Evolutionary conservation across 2,797 vertebrate species (phyloP), one percentile per base, ranked within the genome.

Genomic region (Pangasius sanitwongsei): DNA sequence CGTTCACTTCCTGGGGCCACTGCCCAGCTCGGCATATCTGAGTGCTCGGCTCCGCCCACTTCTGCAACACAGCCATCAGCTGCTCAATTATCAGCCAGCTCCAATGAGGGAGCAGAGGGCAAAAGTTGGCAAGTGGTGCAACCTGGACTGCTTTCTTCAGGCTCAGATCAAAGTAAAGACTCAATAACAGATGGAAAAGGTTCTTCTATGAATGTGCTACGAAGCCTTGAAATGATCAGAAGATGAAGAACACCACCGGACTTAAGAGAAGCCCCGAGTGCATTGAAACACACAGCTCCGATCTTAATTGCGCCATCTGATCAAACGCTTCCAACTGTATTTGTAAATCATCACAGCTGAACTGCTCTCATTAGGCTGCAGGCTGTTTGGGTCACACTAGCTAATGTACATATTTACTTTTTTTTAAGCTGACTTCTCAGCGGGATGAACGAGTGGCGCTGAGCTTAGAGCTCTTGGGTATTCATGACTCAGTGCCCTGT

Each of bases 171-270:
- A 77, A 61, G 94, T 89, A 91, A 96, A 88, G 20, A 95, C 95
- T 93, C 91, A 93, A 94, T 93, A 95, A 94, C 95, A 96, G 96
- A 96, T 96, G 95, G 96, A 96, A 95, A 37, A 25, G 81, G 59
- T 9, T 44, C 20, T 12, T 61, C 20, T 28, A 15, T 1, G 41
- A 50, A 23, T 0, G 41, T 20, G 28, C 1, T 31, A 28, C 6
- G 15, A 18, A 80, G 41, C 6, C 6, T 15, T 16, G 59, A 83
- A n/a, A 63, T 44, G 18, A 59, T 37, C 37, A 31, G 63, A 7
- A 57, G 25, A 28, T 18, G n/a, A 67, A 16, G 7, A 31, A 3
- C 31, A 48, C 1, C 28, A 6, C 0, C 1, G 2, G 63, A 41
- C 18, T 63, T 15, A 4, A 65, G 59, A 48, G 9, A 16, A 63